phyloP scores from a whole-genome alignment of 2,888 invertebrate genomes.

The Elegia similella region DNA sequence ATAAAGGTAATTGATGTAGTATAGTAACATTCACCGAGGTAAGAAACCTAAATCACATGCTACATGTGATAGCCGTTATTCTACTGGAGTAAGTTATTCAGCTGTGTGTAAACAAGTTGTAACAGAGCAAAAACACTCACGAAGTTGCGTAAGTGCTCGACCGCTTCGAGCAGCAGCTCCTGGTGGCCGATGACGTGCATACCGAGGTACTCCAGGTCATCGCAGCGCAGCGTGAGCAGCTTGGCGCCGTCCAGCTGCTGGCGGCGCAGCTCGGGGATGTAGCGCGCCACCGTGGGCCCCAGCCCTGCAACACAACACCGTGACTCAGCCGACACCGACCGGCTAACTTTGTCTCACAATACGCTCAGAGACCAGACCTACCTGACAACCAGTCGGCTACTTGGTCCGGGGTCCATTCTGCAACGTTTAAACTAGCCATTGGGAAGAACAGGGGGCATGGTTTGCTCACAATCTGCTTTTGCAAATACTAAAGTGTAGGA shows the following conservation, averaged over 20 bases:
- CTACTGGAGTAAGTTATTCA: background rate
- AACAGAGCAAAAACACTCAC: constrained; percentile 75
- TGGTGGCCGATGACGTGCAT: constrained; percentile 95
- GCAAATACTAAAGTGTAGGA: constrained; percentile 28
- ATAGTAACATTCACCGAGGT: too few species aligned
- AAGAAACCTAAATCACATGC: too few species aligned
- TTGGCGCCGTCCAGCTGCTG: constrained; percentile 91
- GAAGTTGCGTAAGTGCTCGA: constrained; percentile 93
- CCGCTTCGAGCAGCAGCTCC: constrained; percentile 95
- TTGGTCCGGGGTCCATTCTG: constrained; percentile 94
- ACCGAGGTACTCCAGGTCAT: constrained; percentile 93
- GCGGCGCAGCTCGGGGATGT: constrained; percentile 90
- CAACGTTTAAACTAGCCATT: constrained; percentile 82
- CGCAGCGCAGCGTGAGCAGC: constrained; percentile 91
- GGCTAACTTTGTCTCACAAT: constrained; percentile 9
- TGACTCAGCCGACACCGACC: constrained; percentile 39
- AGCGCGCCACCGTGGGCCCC: constrained; percentile 89
- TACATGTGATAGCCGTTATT: too few species aligned
- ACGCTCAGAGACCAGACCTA: constrained; percentile 50
- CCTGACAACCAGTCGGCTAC: constrained; percentile 96
- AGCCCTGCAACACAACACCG: constrained; percentile 81
- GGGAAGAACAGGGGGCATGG: constrained; percentile 43
- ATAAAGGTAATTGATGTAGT: too few species aligned
- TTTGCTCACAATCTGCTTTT: constrained; percentile 35
- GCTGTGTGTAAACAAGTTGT: background rate